Evolutionary conservation across 2,113 vertebrate species (phyloP), one percentile per base, ranked within the genome.

Genomic region (Ginglymostoma cirratum): DNA sequence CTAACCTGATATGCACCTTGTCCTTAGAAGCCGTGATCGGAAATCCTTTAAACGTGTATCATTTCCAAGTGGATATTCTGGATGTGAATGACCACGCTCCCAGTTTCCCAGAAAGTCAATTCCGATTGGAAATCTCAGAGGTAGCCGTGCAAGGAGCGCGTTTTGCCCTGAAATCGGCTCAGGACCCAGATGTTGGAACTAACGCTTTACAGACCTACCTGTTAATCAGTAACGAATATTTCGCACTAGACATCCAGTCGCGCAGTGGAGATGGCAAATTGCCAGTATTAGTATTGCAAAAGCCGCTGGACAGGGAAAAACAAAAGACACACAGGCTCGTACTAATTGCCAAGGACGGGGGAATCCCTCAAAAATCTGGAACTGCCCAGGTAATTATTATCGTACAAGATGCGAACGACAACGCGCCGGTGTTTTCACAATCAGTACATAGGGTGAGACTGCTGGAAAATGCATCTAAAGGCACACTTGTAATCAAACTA

Each of bases 171-270:
- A 97, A 98, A 96, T 97, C 96, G 5, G 98, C 98, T 17, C 96
- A 97, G 48, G 98, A 98, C 96, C 96, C 97, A 19, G 98, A 98
- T 5, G 97, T 98, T 61, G 98, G 98, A 8, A 96, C 97, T 67
- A 98, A 98, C 87, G 96, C 97, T 0, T 96, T 98, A 34, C 97
- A 97, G 48, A 97, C 96, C 42, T 98, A 98, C 61, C 96, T 87
- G 24, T 96, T 98, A 24, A 55, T 96, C 0, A 96, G 96, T 0
- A 97, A 96, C 6, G 96, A 96, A 0, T 90, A 97, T 96, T 97
- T 97, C 83, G 96, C 95, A 90, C 96, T 97, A 0, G 97, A 97
- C 45, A 94, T 96, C 21, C 48, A 96, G 14, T 93, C 89, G 96
- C 97, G 2, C 97, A 96, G 94, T 48, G 94, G 94, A 45, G 94